Percentiles rank a stretch among this genome's conserved stretches.
phyloP scores from a whole-genome alignment of 2,888 invertebrate genomes.

The Pseudococcus longispinus region DNA sequence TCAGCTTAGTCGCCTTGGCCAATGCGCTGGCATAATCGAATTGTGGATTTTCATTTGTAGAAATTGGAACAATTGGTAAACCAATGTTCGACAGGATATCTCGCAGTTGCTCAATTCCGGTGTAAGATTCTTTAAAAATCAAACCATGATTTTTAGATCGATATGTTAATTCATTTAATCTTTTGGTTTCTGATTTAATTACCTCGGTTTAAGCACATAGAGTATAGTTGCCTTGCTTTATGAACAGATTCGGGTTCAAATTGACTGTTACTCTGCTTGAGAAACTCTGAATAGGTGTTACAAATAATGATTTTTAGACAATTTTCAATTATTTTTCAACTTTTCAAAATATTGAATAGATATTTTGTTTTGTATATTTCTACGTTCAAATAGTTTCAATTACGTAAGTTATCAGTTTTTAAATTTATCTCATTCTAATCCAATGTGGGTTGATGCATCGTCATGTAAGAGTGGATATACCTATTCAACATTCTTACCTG shows the following conservation, averaged over 20 bases:
- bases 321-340: too few relatives aligned
- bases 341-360: too few relatives aligned
- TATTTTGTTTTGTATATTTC: too few relatives aligned
- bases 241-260: conserved; percentile 61
- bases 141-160: too few relatives aligned
- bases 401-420: too few relatives aligned
- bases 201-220: conserved; percentile 70
- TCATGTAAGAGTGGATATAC: too few relatives aligned
- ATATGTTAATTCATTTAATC: too few relatives aligned
- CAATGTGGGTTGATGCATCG: too few relatives aligned
- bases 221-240: conserved; percentile 70
- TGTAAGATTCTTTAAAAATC: not conserved
- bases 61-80: not conserved
- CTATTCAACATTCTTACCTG: too few relatives aligned
- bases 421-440: too few relatives aligned
- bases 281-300: conserved; percentile 65
- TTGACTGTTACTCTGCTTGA: conserved; percentile 66
- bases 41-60: not conserved
- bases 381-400: too few relatives aligned
- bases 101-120: not conserved
- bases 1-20: not conserved
- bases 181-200: not conserved
- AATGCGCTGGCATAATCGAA: not conserved
- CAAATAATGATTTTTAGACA: too few relatives aligned
- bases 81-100: not conserved